A percentile compares a stretch with the other conserved stretches of the same genome.
Evolutionary conservation across 2,888 invertebrate species (phyloP).

Genomic region (Spisula solida): DNA sequence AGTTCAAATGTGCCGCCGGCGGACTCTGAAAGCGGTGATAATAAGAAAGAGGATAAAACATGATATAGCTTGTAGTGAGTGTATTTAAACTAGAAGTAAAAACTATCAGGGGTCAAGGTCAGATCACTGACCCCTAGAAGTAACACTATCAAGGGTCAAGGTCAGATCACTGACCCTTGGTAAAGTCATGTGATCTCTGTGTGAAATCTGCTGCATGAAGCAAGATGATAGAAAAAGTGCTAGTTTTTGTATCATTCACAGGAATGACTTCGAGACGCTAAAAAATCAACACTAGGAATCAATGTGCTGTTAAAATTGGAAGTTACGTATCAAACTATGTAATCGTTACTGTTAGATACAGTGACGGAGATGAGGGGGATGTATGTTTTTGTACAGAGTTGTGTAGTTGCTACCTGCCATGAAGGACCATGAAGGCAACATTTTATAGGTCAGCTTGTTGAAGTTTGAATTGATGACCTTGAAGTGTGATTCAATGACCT

Average conservation of each 20-base stretch:
- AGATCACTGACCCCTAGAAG: not conserved
- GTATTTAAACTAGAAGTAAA: not conserved
- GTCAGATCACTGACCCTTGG: constrained; percentile 26
- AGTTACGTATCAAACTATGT: not conserved
- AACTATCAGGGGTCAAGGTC: constrained; percentile 11
- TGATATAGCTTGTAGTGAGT: constrained; percentile 39
- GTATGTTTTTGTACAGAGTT: not conserved
- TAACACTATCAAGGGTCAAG: not conserved
- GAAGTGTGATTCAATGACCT: not conserved
- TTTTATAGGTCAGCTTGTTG: not conserved
- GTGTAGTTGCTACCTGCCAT: not conserved
- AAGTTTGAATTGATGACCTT: not conserved
- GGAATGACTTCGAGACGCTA: not conserved
- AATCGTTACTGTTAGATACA: not conserved
- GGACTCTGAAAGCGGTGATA: constrained; percentile 36
- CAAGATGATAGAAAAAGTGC: not conserved
- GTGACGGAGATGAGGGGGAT: not conserved
- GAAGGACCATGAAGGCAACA: not conserved
- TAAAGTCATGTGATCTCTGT: constrained; percentile 62
- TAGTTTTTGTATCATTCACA: not conserved
- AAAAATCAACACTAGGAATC: not conserved
- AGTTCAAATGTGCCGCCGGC: constrained; percentile 32
- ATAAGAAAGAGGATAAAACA: constrained; percentile 54
- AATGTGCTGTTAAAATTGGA: not conserved
- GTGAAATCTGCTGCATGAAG: constrained; percentile 34